These are phyloP conservation scores for Sebastes trivittatus DNA, from an alignment of 2,797 vertebrate species.

Conservation along the genomic window DNA sequence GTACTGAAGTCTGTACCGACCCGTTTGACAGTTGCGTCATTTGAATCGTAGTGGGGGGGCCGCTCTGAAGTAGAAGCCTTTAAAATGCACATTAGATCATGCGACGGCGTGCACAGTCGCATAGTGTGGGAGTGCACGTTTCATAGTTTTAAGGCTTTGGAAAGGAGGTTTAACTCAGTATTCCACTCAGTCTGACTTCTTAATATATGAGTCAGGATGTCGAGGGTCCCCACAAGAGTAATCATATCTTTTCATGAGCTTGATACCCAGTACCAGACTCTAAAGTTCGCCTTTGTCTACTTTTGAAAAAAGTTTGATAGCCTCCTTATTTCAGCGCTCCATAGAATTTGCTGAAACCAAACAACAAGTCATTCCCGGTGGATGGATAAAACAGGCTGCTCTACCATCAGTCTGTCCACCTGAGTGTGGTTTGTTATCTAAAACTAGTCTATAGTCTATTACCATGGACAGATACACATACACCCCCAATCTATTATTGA, in stretches of 20 bases:
- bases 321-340: slow-evolving; percentile 28
- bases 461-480: slow-evolving; percentile 79
- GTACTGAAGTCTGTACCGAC: slow-evolving; percentile 51
- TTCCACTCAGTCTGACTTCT: slow-evolving; percentile 35
- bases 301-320: slow-evolving; percentile 47
- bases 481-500: slow-evolving; percentile 83
- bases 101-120: slow-evolving; percentile 12
- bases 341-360: slow-evolving; percentile 51
- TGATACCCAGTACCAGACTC: slow-evolving; percentile 31
- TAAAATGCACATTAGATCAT: slow-evolving; percentile 63
- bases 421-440: slow-evolving; percentile 78
- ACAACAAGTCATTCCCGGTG: slow-evolving; percentile 50
- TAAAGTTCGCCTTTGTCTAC: slow-evolving; percentile 48
- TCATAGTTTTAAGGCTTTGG: slow-evolving; percentile 32
- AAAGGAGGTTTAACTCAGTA: slow-evolving; percentile 17
- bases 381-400: slow-evolving; percentile 52
- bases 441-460: slow-evolving; percentile 80
- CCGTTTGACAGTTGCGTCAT: slow-evolving; percentile 67
- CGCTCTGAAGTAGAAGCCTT: slow-evolving; percentile 58
- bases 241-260: slow-evolving; percentile 52
- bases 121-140: slow-evolving; percentile 4
- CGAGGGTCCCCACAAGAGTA: slow-evolving; percentile 37
- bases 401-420: slow-evolving; percentile 67
- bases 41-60: slow-evolving; percentile 56
- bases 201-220: slow-evolving; percentile 44